Conservation (phyloP, 2,113 vertebrate species). For the Cottus gobio region DNA sequence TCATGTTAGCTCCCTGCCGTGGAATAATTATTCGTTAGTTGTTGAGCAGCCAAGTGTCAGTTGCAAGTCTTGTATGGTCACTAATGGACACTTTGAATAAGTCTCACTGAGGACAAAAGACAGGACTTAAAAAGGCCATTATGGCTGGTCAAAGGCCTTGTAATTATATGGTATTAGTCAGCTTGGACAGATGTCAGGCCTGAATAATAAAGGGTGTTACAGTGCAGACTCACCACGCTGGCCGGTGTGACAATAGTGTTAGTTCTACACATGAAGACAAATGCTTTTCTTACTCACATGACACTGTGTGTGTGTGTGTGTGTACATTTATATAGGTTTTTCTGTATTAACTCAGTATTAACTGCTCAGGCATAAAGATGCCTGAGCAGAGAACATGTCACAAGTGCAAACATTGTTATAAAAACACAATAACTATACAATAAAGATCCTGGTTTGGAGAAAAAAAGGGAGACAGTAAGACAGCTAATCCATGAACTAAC, state of each 20-base stretch:
- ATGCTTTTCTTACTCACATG: constrained; percentile 2
- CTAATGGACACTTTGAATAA: constrained; percentile 53
- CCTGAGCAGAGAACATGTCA: background rate
- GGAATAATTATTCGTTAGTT: constrained; percentile 13
- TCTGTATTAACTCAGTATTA: no score
- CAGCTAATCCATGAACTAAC: constrained; percentile 59
- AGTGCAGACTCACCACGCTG: constrained; percentile 37
- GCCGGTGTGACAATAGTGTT: constrained; percentile 19
- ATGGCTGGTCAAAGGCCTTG: constrained; percentile 49
- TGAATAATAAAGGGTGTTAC: constrained; percentile 70
- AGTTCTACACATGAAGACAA: constrained; percentile 19
- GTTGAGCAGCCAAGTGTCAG: constrained; percentile 17
- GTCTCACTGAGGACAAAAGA: constrained; percentile 65
- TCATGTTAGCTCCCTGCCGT: background rate
- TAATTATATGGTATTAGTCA: constrained; percentile 58
- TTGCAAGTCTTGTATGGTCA: constrained; percentile 40
- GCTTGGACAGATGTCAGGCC: constrained; percentile 70
- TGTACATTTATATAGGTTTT: background rate
- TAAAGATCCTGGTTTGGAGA: constrained; percentile 24
- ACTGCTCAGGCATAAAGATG: no score
- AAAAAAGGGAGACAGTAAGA: background rate
- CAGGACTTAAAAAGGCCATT: constrained; percentile 52
- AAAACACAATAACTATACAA: constrained; percentile 16
- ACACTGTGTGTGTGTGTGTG: background rate
- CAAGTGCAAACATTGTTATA: constrained; percentile 18